Evolutionary conservation across 2,797 vertebrate genomes (phyloP).

Genomic region (Sebastolobus alascanus): DNA sequence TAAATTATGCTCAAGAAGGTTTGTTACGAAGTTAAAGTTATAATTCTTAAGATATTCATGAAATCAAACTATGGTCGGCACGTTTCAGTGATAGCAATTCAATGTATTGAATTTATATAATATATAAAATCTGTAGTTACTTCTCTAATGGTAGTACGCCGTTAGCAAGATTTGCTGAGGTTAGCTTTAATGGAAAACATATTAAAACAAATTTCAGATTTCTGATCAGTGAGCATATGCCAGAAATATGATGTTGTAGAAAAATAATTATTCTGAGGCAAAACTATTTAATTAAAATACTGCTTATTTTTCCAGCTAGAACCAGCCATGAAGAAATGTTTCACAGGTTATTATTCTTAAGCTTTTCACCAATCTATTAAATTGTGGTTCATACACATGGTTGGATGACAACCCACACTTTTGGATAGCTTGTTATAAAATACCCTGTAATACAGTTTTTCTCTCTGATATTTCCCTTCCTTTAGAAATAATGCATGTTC

Average conservation of each 20-base stretch:
- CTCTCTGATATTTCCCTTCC: not conserved
- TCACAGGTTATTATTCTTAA: not conserved
- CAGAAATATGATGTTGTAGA: not conserved
- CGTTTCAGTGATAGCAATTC: not conserved
- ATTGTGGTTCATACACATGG: not conserved
- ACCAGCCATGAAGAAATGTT: too few species aligned
- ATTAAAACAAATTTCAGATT: not conserved
- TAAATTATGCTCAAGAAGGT: not conserved
- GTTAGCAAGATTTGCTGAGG: not conserved
- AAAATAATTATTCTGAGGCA: not conserved
- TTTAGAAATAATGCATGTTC: conserved; percentile 18
- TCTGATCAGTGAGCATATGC: not conserved
- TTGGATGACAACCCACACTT: not conserved
- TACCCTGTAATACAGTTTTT: not conserved
- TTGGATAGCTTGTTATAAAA: not conserved
- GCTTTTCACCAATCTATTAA: not conserved
- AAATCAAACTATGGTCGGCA: not conserved
- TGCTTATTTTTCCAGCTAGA: not conserved
- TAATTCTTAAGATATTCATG: not conserved
- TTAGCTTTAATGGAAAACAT: not conserved
- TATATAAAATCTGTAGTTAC: not conserved
- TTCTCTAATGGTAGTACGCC: not conserved
- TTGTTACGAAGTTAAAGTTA: not conserved
- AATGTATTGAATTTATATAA: not conserved
- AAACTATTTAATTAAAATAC: not conserved